A percentile compares a stretch with the other conserved stretches of the same genome.
phyloP scores from a whole-genome alignment of 2,888 invertebrate species.

The Augiades crinisus region DNA sequence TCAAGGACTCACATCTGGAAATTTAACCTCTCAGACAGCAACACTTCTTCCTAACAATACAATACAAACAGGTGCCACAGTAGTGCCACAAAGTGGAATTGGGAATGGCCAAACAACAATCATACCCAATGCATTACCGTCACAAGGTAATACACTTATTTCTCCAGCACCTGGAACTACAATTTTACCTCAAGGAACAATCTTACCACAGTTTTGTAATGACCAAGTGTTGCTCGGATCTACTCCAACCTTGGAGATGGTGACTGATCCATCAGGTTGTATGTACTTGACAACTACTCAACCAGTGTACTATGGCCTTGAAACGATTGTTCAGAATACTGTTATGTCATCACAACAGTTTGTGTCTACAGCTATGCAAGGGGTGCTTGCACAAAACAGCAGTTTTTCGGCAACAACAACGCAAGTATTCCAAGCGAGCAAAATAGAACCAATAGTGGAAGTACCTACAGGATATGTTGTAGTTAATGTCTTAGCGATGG shows the following conservation, averaged over 20 bases:
- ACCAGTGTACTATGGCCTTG: constrained; percentile 91
- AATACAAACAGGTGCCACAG: constrained; percentile 65
- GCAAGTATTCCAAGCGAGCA: constrained; percentile 92
- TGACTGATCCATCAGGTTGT: constrained; percentile 80
- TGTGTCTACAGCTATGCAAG: constrained; percentile 90
- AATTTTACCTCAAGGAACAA: constrained; percentile 82
- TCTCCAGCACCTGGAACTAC: constrained; percentile 80
- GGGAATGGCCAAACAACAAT: constrained; percentile 75
- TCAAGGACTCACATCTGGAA: constrained; percentile 65
- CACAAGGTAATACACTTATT: constrained; percentile 78
- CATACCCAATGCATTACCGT: constrained; percentile 71
- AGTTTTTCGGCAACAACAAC: constrained; percentile 93
- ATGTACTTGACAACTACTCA: constrained; percentile 85
- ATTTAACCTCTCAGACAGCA: constrained; percentile 63
- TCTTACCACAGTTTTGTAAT: constrained; percentile 76
- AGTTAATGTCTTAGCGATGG: constrained; percentile 82
- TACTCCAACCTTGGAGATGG: constrained; percentile 83
- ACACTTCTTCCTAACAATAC: constrained; percentile 65
- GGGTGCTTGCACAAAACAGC: constrained; percentile 89
- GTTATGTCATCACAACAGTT: constrained; percentile 95
- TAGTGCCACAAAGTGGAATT: constrained; percentile 73
- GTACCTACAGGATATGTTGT: constrained; percentile 87
- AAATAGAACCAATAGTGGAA: constrained; percentile 90
- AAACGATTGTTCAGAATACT: constrained; percentile 93
- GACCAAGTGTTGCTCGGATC: constrained; percentile 84